Percentiles rank a stretch among this genome's conserved stretches.
These are phyloP conservation scores for Cuculus canorus DNA, from an alignment of 2,797 vertebrate species.

Conservation along the genomic window DNA sequence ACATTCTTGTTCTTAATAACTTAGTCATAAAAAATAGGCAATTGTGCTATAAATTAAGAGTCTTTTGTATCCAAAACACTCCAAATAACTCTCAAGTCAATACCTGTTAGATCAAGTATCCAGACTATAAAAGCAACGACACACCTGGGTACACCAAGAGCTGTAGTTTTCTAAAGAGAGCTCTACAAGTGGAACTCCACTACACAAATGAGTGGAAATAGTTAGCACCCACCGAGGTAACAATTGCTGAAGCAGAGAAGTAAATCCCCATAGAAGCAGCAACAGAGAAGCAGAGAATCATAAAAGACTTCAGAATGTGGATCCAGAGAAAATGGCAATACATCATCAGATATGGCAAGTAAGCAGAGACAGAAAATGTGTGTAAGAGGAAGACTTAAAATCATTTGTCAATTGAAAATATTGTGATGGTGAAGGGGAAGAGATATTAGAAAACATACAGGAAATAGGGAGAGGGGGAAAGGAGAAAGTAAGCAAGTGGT, in stretches of 20 bases:
- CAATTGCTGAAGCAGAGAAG: background rate
- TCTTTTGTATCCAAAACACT: background rate
- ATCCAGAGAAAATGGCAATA: background rate
- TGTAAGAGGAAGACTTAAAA: background rate
- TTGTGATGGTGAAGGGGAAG: background rate
- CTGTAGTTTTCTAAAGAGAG: background rate
- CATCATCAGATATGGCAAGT: background rate
- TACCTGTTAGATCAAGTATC: background rate
- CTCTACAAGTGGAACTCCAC: background rate
- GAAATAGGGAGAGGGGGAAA: accelerated
- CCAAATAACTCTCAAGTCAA: background rate
- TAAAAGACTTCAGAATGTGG: background rate
- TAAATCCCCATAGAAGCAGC: background rate
- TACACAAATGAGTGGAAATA: background rate
- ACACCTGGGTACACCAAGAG: background rate
- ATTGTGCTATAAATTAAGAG: background rate
- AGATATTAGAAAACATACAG: background rate
- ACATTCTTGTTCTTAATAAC: background rate
- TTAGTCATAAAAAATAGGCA: background rate
- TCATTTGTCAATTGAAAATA: background rate
- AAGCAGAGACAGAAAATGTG: accelerated
- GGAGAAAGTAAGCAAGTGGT: background rate
- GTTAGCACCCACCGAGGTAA: background rate
- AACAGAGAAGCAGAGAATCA: background rate
- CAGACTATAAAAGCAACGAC: background rate